Conservation (phyloP, 2,113 vertebrate species). For the Epinephelus fuscoguttatus region DNA sequence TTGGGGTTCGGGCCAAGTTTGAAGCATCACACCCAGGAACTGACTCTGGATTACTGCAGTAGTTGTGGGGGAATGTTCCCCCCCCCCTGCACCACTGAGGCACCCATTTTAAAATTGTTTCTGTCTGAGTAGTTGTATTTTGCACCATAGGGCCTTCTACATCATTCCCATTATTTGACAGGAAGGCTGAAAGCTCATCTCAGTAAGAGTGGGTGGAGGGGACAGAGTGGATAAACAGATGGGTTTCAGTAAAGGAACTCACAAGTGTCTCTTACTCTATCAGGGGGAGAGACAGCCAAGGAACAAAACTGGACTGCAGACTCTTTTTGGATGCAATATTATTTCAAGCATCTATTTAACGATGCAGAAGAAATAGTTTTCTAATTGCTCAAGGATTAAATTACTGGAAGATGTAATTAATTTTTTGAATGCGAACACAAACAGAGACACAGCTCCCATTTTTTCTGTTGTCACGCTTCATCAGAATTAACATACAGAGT, state of each 20-base stretch:
- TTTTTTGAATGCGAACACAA: background rate
- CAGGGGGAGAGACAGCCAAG: conserved; percentile 10
- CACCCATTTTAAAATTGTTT: conserved; percentile 29
- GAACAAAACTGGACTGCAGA: background rate
- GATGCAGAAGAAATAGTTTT: background rate
- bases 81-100: background rate
- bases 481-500: background rate
- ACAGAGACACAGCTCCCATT: background rate
- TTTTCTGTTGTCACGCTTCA: background rate
- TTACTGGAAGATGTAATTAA: conserved; percentile 19
- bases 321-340: background rate
- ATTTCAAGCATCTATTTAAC: background rate
- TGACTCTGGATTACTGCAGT: conserved; percentile 1
- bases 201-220: background rate
- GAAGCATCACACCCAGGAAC: background rate
- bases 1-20: conserved; percentile 12
- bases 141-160: background rate
- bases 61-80: background rate
- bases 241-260: conserved; percentile 9
- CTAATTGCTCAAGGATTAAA: background rate
- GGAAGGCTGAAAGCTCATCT: conserved; percentile 11
- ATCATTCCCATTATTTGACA: conserved; percentile 28
- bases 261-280: conserved; percentile 14
- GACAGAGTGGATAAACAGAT: conserved; percentile 14
- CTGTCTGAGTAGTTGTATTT: conserved; percentile 22